These are phyloP conservation scores for Pipra filicauda DNA, from an alignment of 2,113 vertebrate species.

Conservation along the genomic window DNA sequence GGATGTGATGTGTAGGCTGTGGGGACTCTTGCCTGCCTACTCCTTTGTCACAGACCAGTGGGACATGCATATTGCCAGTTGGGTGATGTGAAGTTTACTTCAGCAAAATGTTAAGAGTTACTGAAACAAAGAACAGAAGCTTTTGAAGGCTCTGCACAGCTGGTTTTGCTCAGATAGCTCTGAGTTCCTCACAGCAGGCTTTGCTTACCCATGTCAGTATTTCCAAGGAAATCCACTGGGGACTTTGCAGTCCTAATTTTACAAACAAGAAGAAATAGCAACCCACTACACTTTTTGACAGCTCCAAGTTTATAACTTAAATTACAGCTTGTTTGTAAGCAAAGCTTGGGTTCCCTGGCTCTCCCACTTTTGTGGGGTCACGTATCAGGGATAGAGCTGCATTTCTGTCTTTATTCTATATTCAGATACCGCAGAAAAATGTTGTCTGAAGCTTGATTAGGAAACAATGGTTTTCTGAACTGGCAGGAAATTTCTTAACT, in stretches of 20 bases:
- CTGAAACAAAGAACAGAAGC: background rate
- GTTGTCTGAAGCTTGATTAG: background rate
- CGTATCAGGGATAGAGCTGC: background rate
- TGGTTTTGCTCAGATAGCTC: background rate
- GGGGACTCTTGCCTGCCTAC: background rate
- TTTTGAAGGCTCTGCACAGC: background rate
- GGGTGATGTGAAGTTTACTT: background rate
- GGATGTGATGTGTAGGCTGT: background rate
- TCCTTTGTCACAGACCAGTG: background rate
- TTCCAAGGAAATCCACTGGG: background rate
- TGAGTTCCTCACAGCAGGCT: background rate
- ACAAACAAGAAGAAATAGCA: background rate
- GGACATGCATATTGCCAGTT: background rate
- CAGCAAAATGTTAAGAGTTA: background rate
- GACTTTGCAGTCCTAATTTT: background rate
- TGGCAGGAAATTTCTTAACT: background rate
- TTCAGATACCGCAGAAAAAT: background rate
- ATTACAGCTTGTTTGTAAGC: background rate
- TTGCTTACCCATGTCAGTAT: background rate
- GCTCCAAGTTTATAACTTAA: background rate
- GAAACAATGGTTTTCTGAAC: background rate
- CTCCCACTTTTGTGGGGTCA: background rate
- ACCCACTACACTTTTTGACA: background rate
- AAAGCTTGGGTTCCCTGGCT: background rate
- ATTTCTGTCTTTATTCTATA: background rate